Percentiles rank a stretch among this genome's conserved stretches.
These are phyloP conservation scores for Gadus macrocephalus DNA, from an alignment of 2,113 vertebrate genomes.

Conservation along the genomic window DNA sequence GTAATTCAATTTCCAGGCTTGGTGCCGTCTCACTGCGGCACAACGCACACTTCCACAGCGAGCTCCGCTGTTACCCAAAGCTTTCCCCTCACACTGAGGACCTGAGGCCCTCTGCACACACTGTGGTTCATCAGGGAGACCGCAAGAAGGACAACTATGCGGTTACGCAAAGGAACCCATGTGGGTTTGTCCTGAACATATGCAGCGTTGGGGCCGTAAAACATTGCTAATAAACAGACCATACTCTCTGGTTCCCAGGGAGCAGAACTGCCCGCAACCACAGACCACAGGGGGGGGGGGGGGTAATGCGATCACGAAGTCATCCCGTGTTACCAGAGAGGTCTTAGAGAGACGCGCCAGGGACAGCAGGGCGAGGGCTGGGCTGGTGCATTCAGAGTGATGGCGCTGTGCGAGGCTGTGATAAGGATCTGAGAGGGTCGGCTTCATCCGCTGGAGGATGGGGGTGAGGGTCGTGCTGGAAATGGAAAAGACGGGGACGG, in stretches of 20 bases:
- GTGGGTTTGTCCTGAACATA: slow-evolving; percentile 39
- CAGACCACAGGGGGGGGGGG: not conserved
- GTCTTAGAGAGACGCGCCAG: slow-evolving; percentile 19
- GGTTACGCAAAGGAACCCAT: slow-evolving; percentile 18
- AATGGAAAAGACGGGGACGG: not conserved
- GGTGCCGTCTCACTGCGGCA: not conserved
- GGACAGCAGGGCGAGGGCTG: not conserved
- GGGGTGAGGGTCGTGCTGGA: not conserved
- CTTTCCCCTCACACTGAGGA: not conserved
- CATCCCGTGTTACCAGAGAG: slow-evolving; percentile 55
- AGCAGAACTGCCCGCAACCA: slow-evolving; percentile 21
- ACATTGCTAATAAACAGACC: slow-evolving; percentile 43
- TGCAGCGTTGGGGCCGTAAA: slow-evolving; percentile 16
- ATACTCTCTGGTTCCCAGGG: slow-evolving; percentile 36
- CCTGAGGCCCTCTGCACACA: not conserved
- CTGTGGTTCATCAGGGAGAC: slow-evolving; percentile 10
- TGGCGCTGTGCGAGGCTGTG: not conserved
- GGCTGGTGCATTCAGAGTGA: not conserved
- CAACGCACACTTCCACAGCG: not conserved
- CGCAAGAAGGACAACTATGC: not conserved
- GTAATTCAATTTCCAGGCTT: slow-evolving; percentile 16
- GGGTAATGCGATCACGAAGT: slow-evolving; percentile 54
- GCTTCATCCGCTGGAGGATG: not conserved
- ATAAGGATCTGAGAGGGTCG: not conserved
- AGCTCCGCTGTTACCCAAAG: not conserved